Conservation (phyloP, 2,888 invertebrate genomes). For the Endotricha flammealis region DNA sequence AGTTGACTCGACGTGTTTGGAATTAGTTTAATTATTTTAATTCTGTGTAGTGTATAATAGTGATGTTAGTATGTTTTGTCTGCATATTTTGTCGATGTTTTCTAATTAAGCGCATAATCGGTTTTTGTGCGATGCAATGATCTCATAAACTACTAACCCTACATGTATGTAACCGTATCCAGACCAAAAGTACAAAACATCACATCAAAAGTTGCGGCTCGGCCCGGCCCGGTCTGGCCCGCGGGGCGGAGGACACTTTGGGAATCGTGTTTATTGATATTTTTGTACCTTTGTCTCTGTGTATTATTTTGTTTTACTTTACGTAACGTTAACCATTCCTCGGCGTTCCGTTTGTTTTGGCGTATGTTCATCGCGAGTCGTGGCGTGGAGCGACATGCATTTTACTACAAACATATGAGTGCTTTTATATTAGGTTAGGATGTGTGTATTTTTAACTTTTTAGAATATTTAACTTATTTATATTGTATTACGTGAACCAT, state of each 20-base stretch:
- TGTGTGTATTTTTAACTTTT: constrained; percentile 78
- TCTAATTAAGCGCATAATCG: constrained; percentile 69
- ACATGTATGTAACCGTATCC: constrained; percentile 51
- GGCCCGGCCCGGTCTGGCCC: no score
- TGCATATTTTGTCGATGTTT: constrained; percentile 71
- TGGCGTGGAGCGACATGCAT: constrained; percentile 36
- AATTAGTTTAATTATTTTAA: constrained; percentile 51
- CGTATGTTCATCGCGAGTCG: constrained; percentile 40
- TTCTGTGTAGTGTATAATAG: constrained; percentile 55
- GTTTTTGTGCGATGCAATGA: constrained; percentile 66
- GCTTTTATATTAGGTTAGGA: constrained; percentile 76
- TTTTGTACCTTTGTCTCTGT: constrained; percentile 73
- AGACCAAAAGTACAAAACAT: constrained; percentile 72
- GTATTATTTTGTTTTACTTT: constrained; percentile 61
- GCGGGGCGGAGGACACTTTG: constrained; percentile 30
- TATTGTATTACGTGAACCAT: constrained; percentile 75
- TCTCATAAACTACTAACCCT: constrained; percentile 77
- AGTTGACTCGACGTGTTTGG: constrained; percentile 45
- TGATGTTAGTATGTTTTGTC: constrained; percentile 58
- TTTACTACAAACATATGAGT: constrained; percentile 58
- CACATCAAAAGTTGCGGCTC: constrained; percentile 26
- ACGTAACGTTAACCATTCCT: constrained; percentile 63
- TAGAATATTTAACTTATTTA: constrained; percentile 79
- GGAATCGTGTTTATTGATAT: constrained; percentile 57
- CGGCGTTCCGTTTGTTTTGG: constrained; percentile 54